Base-by-base conservation (phyloP, 1,140 invertebrate species). In the Mycetomoellerius zeteki region DNA sequence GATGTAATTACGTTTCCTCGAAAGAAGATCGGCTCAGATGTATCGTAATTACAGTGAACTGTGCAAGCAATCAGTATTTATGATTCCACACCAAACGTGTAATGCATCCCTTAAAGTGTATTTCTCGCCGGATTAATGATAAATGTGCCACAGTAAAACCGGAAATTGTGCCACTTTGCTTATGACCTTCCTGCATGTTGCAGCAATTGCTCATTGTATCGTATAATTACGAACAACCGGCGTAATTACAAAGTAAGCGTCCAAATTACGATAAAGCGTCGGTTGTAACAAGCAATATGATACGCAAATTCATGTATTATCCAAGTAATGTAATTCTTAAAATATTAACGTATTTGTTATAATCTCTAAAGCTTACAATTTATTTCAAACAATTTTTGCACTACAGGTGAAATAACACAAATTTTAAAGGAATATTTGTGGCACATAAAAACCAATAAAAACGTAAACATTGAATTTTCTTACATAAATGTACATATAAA, bases 81-180 rank as follows among this genome's bases (percentile, higher is more conserved):
- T 69, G 54, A 77, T 77, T 77, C 33, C 56, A 24, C 56, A 24
- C 56, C 73, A 77, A 77, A 77, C 73, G 8, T 60, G 54, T 76
- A 60, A 60, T 60, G 30, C 52, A 56, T 19, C 21, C 56, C 33
- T 14, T 69, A 69, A 69, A 69, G 65, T 62, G 33, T 62, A 77
- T 77, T 77, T 77, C 56, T 77, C 33, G 56, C 56, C 21, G 33
- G 30, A 77, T 77, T 77, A 77, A 77, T 77, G 73, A 77, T 62
- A 77, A 77, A 77, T 77, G 56, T 77, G 56, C 19, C 33, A 37
- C 65, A 62, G 56, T 62, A 43, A 69, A 43, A 21, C 54, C 54
- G 56, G 56, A 77, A 77, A 77, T 77, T 77, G 73, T 60, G 54
- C 73, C 56, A 50, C 56, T 47, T 77, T 77, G 54, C 56, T 77